phyloP scores from a whole-genome alignment of 2,113 vertebrate genomes.

The Clarias macrocephalus region DNA sequence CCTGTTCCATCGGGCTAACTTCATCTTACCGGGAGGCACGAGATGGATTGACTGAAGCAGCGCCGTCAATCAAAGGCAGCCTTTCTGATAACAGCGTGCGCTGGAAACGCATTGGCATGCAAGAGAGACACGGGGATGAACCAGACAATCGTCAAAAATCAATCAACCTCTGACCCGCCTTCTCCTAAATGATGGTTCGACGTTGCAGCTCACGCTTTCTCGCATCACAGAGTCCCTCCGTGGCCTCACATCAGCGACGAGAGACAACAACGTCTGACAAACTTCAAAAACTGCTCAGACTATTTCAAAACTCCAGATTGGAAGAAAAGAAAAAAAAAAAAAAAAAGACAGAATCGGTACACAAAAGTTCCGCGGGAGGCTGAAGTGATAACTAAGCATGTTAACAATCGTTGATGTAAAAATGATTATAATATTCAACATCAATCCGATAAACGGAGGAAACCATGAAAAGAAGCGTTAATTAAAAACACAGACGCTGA shows the following conservation, averaged over 20 bases:
- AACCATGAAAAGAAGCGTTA: neutral
- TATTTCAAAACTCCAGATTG: neutral
- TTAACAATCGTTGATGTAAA: constrained; percentile 1
- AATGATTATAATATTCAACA: neutral
- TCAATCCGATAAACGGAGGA: neutral
- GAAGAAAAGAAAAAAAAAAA: neutral
- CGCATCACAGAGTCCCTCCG: neutral
- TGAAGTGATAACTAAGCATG: neutral
- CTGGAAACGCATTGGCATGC: constrained; percentile 34
- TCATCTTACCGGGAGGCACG: constrained; percentile 24
- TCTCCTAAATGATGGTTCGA: constrained; percentile 24
- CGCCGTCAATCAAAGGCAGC: constrained; percentile 35
- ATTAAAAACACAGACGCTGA: neutral
- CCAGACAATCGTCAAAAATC: constrained; percentile 43
- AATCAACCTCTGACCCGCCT: constrained; percentile 25
- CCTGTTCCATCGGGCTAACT: constrained; percentile 28
- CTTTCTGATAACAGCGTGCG: constrained; percentile 5
- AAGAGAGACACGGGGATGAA: constrained; percentile 31
- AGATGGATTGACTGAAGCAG: constrained; percentile 34
- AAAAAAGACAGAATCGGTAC: too few relatives aligned
- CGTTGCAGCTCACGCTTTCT: neutral
- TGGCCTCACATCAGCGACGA: neutral
- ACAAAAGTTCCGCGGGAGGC: neutral
- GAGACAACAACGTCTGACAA: constrained; percentile 3
- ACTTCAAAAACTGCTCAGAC: neutral